A percentile compares a stretch with the other conserved stretches of the same genome.
Evolutionary conservation across 2,113 vertebrate genomes (phyloP).

Genomic region (Acrocephalus arundinaceus): DNA sequence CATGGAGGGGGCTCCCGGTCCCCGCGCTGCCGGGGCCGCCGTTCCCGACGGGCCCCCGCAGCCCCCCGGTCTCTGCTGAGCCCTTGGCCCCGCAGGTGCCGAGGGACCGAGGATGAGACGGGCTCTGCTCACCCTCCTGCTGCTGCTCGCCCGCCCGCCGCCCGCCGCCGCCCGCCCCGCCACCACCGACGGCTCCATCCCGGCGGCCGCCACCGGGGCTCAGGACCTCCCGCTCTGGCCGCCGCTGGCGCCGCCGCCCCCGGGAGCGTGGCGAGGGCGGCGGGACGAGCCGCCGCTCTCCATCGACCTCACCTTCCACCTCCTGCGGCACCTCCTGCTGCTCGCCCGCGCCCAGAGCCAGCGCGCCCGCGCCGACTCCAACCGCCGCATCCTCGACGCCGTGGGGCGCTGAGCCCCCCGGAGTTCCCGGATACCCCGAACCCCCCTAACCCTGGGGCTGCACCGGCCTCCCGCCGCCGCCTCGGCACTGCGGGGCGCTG

Average conservation of each 20-base stretch:
- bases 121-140: slow-evolving; percentile 3
- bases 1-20: too few species aligned
- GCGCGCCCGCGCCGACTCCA: slow-evolving; percentile 84
- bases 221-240: slow-evolving; percentile 39
- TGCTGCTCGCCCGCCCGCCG: neutral
- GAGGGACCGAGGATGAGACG: neutral
- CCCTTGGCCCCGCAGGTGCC: neutral
- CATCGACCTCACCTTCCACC: slow-evolving; percentile 93
- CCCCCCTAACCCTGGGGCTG: neutral
- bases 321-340: slow-evolving; percentile 90
- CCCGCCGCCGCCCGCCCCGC: neutral
- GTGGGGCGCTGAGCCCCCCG: slow-evolving; percentile 82
- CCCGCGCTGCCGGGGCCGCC: too few species aligned
- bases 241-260: slow-evolving; percentile 11
- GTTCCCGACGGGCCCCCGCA: too few species aligned
- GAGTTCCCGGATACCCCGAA: neutral
- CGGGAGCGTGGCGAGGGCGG: slow-evolving; percentile 55
- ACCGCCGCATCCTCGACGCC: slow-evolving; percentile 87
- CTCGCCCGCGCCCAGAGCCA: slow-evolving; percentile 86
- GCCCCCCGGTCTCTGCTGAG: neutral
- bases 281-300: slow-evolving; percentile 87
- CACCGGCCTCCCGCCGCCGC: neutral
- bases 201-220: neutral
- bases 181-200: neutral
- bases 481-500: neutral